Evolutionary conservation across 2,797 vertebrate species (phyloP).

Genomic region (Myripristis jacobus): DNA sequence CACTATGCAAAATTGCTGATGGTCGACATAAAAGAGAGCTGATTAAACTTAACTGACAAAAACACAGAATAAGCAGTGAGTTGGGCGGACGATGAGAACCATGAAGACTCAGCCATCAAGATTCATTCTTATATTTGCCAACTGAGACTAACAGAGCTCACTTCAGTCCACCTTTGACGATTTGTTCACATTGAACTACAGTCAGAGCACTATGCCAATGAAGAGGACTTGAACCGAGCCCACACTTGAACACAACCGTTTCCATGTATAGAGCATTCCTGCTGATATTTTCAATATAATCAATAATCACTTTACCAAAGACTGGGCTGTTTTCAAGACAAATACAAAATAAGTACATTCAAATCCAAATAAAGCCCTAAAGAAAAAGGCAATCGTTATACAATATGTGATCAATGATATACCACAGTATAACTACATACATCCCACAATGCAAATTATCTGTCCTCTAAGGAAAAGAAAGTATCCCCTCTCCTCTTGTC

Average conservation of each 20-base stretch:
- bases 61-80: no score
- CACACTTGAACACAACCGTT: neutral
- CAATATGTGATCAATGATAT: conserved; percentile 13
- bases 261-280: neutral
- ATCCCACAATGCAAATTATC: conserved; percentile 36
- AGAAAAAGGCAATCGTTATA: no score
- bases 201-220: conserved; percentile 15
- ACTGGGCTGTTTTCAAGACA: neutral
- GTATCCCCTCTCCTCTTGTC: conserved; percentile 20
- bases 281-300: neutral
- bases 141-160: no score
- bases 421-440: no score
- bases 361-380: neutral
- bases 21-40: no score
- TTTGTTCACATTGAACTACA: conserved; percentile 22
- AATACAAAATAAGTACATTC: no score
- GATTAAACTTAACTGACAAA: no score
- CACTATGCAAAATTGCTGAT: no score
- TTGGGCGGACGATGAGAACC: no score
- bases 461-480: conserved; percentile 27
- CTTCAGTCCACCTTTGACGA: no score
- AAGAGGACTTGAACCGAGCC: conserved; percentile 19
- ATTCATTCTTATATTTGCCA: no score
- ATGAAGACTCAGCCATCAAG: no score
- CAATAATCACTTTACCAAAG: neutral